phyloP scores from a whole-genome alignment of 2,113 vertebrate genomes.

The Sebastes schlegelii region DNA sequence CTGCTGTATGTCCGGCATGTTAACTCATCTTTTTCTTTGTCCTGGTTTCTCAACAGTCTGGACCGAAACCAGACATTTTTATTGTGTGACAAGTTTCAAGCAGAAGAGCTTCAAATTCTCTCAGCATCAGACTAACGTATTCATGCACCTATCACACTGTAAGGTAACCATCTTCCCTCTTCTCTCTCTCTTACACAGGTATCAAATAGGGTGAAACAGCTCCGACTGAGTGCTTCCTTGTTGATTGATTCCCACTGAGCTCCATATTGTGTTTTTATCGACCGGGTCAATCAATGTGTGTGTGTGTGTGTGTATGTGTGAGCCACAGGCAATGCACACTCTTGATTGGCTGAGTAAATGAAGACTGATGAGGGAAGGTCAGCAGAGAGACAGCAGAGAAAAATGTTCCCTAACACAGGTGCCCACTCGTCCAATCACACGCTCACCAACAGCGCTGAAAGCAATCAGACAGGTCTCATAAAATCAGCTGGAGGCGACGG shows the following conservation, averaged over 20 bases:
- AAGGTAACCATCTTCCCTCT: too few relatives aligned
- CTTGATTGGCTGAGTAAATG: constrained; percentile 35
- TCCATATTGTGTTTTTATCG: constrained; percentile 51
- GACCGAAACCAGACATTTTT: too few relatives aligned
- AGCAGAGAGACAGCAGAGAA: constrained; percentile 15
- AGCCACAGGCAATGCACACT: not conserved
- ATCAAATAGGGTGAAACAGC: constrained; percentile 17
- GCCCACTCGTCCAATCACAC: not conserved
- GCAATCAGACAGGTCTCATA: not conserved
- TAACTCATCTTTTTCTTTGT: too few relatives aligned
- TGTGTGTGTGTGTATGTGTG: constrained; percentile 1
- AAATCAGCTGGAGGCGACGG: not conserved
- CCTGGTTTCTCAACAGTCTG: too few relatives aligned
- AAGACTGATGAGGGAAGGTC: constrained; percentile 51
- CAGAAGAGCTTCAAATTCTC: not conserved
- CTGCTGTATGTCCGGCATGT: too few relatives aligned
- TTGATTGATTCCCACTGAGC: constrained; percentile 52
- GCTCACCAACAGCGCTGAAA: not conserved
- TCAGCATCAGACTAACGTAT: not conserved
- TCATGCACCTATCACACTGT: too few relatives aligned
- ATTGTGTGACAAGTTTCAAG: too few relatives aligned
- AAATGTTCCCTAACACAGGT: not conserved
- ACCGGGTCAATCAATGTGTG: constrained; percentile 38
- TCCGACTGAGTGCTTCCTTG: constrained; percentile 14
- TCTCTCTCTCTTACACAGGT: not conserved